phyloP scores from a whole-genome alignment of 2,888 invertebrate species.

The Anorthoa munda region DNA sequence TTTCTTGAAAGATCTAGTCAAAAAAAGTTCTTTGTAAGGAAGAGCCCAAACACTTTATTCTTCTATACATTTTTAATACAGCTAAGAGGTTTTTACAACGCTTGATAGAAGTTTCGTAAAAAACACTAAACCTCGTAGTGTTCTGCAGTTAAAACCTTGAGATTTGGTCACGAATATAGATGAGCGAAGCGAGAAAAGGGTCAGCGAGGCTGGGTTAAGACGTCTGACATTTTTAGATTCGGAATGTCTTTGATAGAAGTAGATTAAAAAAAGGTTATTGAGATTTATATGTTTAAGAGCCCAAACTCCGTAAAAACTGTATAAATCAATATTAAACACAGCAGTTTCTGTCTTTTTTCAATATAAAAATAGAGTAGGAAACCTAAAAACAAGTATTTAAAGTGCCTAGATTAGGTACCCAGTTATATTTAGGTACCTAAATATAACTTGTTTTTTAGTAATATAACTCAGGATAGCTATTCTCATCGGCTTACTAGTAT shows the following conservation, averaged over 20 bases:
- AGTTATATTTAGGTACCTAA: too few relatives aligned
- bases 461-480: too few relatives aligned
- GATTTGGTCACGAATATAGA: constrained; percentile 13
- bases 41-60: constrained; percentile 38
- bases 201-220: background rate
- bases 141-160: constrained; percentile 33
- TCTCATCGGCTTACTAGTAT: too few relatives aligned
- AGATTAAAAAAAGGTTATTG: background rate
- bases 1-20: background rate
- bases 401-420: too few relatives aligned
- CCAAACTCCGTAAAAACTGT: too few relatives aligned
- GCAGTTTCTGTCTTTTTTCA: too few relatives aligned
- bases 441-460: too few relatives aligned
- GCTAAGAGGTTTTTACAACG: constrained; percentile 56
- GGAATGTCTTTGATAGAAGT: background rate
- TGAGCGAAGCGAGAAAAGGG: constrained; percentile 20
- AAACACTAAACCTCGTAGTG: constrained; percentile 22
- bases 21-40: constrained; percentile 25
- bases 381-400: too few relatives aligned
- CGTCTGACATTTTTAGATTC: background rate
- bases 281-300: too few relatives aligned
- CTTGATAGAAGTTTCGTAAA: constrained; percentile 53
- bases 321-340: too few relatives aligned
- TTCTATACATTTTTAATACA: constrained; percentile 61
- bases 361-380: too few relatives aligned